A percentile compares a stretch with the other conserved stretches of the same genome.
Evolutionary conservation across 1,140 invertebrate genomes (phyloP).

Genomic region (Pseudomyrmex dendroicus): DNA sequence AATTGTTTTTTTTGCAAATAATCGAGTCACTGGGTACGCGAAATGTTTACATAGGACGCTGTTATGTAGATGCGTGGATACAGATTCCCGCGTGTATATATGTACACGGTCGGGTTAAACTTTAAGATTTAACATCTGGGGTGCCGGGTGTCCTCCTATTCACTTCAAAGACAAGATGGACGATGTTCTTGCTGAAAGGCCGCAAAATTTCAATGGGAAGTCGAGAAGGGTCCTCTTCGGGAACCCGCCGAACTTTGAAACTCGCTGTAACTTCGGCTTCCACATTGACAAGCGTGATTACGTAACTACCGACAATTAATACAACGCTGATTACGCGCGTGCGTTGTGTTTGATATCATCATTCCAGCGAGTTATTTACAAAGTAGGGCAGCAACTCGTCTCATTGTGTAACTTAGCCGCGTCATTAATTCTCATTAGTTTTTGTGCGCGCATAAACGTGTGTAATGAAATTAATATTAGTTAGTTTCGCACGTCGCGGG

Average conservation of each 20-base stretch:
- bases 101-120: conserved; percentile 63
- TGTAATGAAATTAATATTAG: neutral
- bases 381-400: conserved; percentile 5
- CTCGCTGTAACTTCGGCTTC: conserved; percentile 9
- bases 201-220: conserved; percentile 78
- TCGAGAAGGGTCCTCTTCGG: conserved; percentile 69
- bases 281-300: conserved; percentile 20
- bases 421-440: neutral
- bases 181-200: conserved; percentile 79
- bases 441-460: neutral
- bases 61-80: conserved; percentile 4
- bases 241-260: conserved; percentile 9
- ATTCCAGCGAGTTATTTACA: neutral
- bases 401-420: neutral
- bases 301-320: conserved; percentile 25
- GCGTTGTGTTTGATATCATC: neutral
- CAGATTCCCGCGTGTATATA: neutral
- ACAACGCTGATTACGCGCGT: neutral
- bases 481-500: no score
- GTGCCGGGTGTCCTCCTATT: conserved; percentile 71
- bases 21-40: neutral
- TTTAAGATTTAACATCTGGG: conserved; percentile 79
- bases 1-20: neutral
- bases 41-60: neutral
- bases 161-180: conserved; percentile 76